Percentiles rank a stretch among this genome's conserved stretches.
Conservation (phyloP, 1,140 invertebrate genomes). For the Acyrthosiphon pisum region DNA sequence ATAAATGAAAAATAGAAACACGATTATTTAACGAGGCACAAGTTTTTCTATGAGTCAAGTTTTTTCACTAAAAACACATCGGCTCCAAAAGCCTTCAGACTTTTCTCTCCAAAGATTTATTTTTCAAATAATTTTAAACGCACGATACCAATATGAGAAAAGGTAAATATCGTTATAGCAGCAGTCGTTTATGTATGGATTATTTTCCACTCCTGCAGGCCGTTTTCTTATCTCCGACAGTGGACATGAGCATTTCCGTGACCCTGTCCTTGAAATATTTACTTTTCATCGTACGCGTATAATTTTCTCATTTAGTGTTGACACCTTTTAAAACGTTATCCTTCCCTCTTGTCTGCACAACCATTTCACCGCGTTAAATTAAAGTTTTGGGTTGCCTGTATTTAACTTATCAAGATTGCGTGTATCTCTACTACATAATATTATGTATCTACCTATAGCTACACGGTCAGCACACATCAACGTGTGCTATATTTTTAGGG, state of each 20-base stretch:
- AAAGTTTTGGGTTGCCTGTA: background rate
- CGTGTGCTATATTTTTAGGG: too few relatives aligned
- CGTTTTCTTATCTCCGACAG: background rate
- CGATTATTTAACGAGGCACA: fast-evolving
- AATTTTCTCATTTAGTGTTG: conserved; percentile 34
- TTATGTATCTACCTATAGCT: background rate
- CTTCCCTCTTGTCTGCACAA: background rate
- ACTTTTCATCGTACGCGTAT: conserved; percentile 9
- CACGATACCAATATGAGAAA: background rate
- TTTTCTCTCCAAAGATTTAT: background rate
- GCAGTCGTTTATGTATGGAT: background rate
- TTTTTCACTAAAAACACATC: background rate
- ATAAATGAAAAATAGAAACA: background rate
- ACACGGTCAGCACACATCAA: background rate
- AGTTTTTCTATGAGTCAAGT: background rate
- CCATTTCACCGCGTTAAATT: background rate
- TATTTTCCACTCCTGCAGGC: background rate
- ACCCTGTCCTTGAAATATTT: background rate
- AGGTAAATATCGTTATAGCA: background rate
- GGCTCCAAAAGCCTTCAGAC: background rate
- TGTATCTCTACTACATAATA: background rate
- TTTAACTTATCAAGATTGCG: conserved; percentile 35
- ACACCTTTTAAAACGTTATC: conserved; percentile 34
- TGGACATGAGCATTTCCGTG: background rate
- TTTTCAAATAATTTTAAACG: background rate